Base-by-base conservation (phyloP, 2,888 invertebrate genomes). In the Apotomis betuletana region DNA sequence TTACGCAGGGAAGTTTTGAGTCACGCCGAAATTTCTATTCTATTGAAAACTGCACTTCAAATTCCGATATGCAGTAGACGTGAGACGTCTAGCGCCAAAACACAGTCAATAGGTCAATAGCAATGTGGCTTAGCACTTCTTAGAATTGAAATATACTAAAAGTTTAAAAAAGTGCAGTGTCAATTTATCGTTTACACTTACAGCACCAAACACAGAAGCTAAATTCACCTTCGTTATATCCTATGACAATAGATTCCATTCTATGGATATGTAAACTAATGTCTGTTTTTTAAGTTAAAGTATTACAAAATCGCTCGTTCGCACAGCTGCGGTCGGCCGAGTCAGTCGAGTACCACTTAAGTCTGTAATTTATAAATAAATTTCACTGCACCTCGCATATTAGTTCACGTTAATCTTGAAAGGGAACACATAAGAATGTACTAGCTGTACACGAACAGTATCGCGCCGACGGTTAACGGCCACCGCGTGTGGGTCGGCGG, bases 401-500 rank as follows among this genome's bases (percentile, higher is more conserved):
- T 49, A 10, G 9, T 6, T 49, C 10, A 49, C 49, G 10, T 10
- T 3, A 49, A 10, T 49, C 10, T 49, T 41, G 41, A 9, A 49
- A 49, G 49, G 49, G 9, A 9, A 49, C 49, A 10, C 49, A 44
- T 8, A 44, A 44, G 44, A 44, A 6, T 6, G 44, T 8, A 44
- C 44, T 44, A 44, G 44, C 44, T 44, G 44, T 8, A 44, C 44
- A 5, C 44, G 44, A 44, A 8, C 44, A 44, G 6, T 8, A 44
- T 44, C 41, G 41, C 41, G 41, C 41, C 41, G 10, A 49, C 49
- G 49, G 49, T 6, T 5, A 41, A 6, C 41, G 41, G 41, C 6
- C 27, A 41, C 61, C 44, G 46, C 58, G 49, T 63, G 9, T 41
- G 15, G 27, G 27, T 2, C 27, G 27, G 44, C 85, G 86, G 75